Evolutionary conservation across 2,888 invertebrate genomes (phyloP), one percentile per base, ranked within the genome.

Genomic region (Phaonia tiefii): DNA sequence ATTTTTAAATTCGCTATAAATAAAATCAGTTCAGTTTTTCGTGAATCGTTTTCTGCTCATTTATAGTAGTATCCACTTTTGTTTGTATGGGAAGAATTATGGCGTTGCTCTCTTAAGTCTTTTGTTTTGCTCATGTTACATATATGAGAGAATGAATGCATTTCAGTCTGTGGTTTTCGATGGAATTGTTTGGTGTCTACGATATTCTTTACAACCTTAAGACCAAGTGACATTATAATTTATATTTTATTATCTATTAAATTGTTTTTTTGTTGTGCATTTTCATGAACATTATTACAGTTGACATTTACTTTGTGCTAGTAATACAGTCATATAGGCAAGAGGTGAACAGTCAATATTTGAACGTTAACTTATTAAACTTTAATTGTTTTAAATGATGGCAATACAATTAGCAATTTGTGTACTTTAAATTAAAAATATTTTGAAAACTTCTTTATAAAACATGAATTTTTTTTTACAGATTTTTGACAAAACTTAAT

Each of bases 191-290:
- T 49, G 31, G 31, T 51, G 37, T 46, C 49, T n/a, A 15, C 49
- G 31, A 26, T n/a, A n/a, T 66, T 66, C 13, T 44, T 26, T 66
- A 51, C 58, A 37, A 39, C 17, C 39, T 54, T 63, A 8, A 63
- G 39, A 63, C 63, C 63, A 25, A 66, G 26, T 60, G 80, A 80
- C 80, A 80, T 77, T 81, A 81, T 78, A 75, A 78, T 81, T 81
- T 71, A 77, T 77, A 67, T 66, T 60, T 46, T 74, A 77, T 74
- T 66, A 44, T 8, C 58, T 75, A 13, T 11, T 56, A 20, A 17
- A 22, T 1, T 46, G n/a, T 44, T 44, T 44, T 44, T 44, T 44
- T 75, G 73, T 73, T 22, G 39, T 39, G 69, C 66, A 26, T 66
- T 60, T 63, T 63, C 63, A 22, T 63, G 42, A 60, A 51, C 49